Conservation (phyloP, 2,797 vertebrate species). For the Anguilla pacifica region DNA sequence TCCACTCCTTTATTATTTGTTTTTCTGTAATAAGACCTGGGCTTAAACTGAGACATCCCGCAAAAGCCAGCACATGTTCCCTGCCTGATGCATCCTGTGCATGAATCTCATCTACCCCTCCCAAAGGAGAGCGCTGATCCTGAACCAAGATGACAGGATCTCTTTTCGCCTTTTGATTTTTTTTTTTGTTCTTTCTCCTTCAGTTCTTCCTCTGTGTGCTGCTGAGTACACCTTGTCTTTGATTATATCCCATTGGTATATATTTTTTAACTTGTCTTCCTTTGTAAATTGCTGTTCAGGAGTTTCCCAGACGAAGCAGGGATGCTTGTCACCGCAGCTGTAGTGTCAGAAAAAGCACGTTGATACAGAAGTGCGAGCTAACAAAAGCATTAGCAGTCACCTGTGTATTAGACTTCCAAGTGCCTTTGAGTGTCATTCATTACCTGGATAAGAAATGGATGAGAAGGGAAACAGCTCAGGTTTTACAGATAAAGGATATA, state of each 20-base stretch:
- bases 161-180: neutral
- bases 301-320: neutral
- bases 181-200: neutral
- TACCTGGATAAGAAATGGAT: neutral
- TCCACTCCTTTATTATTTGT: neutral
- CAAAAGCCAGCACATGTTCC: neutral
- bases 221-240: conserved; percentile 11
- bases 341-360: neutral
- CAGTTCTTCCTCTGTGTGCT: conserved; percentile 22
- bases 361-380: neutral
- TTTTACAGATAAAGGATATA: neutral
- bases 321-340: neutral
- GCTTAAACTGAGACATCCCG: neutral
- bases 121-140: neutral
- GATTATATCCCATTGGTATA: neutral
- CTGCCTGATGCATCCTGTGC: conserved; percentile 19
- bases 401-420: neutral
- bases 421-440: neutral
- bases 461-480: neutral
- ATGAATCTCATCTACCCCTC: neutral
- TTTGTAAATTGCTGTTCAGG: neutral
- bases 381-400: neutral
- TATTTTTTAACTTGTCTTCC: neutral
- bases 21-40: neutral
- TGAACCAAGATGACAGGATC: conserved; percentile 14